Percentiles rank a stretch among this genome's conserved stretches.
These are phyloP conservation scores for Volucella inanis DNA, from an alignment of 2,888 invertebrate species.

Conservation along the genomic window DNA sequence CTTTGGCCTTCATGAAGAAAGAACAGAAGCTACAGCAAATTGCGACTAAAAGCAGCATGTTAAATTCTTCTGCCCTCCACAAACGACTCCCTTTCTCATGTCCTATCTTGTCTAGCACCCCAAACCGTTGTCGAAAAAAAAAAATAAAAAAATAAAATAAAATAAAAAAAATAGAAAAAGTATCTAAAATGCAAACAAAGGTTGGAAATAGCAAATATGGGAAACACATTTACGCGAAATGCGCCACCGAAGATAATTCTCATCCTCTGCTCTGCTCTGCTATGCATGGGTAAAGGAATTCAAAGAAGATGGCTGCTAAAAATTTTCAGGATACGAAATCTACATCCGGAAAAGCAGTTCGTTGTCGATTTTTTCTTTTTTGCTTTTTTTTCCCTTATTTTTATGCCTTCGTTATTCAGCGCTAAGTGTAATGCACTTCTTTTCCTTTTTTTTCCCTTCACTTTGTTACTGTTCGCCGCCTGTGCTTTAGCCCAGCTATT, in stretches of 20 bases:
- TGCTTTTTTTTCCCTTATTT: too few relatives aligned
- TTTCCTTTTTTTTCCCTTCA: slow-evolving; percentile 12
- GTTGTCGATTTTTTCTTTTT: slow-evolving; percentile 34
- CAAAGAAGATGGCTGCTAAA: slow-evolving; percentile 44
- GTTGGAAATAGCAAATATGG: slow-evolving; percentile 65
- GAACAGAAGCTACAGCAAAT: slow-evolving; percentile 38
- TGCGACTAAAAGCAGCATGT: slow-evolving; percentile 27
- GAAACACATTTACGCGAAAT: slow-evolving; percentile 68
- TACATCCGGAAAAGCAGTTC: slow-evolving; percentile 32
- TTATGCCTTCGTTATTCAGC: slow-evolving; percentile 31
- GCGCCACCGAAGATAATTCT: slow-evolving; percentile 59
- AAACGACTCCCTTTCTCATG: not conserved
- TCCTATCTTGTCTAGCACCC: too few relatives aligned
- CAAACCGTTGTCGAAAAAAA: slow-evolving; percentile 1
- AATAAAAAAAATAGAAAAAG: not conserved
- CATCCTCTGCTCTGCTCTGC: not conserved
- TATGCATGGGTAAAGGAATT: slow-evolving; percentile 65
- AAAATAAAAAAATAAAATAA: slow-evolving; percentile 5
- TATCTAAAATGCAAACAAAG: slow-evolving; percentile 61
- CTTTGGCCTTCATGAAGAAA: slow-evolving; percentile 3
- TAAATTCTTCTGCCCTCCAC: slow-evolving; percentile 22
- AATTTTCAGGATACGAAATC: slow-evolving; percentile 35
- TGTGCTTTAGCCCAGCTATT: slow-evolving; percentile 17
- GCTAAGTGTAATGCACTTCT: slow-evolving; percentile 59
- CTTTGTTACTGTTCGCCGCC: slow-evolving; percentile 4